Percentiles rank a stretch among this genome's conserved stretches.
Evolutionary conservation across 1,140 invertebrate genomes (phyloP).

Genomic region (Pentalonia nigronervosa): DNA sequence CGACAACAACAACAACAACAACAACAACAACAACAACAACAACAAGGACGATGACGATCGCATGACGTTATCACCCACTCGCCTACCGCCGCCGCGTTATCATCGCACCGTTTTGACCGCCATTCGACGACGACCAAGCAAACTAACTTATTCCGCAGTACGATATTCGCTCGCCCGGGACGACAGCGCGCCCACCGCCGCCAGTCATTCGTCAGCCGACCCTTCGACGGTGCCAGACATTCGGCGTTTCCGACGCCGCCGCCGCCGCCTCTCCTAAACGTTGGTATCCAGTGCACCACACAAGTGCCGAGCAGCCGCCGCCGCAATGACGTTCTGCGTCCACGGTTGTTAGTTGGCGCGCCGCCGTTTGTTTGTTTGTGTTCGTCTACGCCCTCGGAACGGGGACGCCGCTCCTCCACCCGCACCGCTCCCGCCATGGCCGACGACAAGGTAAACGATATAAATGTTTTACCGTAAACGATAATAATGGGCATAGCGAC

Average conservation of each 20-base stretch:
- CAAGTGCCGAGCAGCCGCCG: background rate
- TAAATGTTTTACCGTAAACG: too few species aligned
- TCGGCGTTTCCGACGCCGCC: background rate
- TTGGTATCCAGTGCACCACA: background rate
- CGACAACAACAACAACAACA: background rate
- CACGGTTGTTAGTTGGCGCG: background rate
- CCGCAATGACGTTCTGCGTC: background rate
- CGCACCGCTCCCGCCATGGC: background rate
- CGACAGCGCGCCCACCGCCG: background rate
- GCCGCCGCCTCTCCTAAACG: background rate
- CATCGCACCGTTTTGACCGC: slow-evolving; percentile 14
- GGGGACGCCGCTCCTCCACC: background rate
- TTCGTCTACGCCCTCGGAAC: background rate
- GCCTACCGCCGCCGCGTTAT: background rate
- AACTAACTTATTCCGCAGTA: background rate
- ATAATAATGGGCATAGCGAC: background rate
- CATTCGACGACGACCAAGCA: background rate
- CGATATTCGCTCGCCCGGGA: background rate
- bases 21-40: background rate
- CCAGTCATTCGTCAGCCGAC: background rate
- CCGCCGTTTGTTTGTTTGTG: background rate
- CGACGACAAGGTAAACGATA: background rate
- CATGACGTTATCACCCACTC: slow-evolving; percentile 17
- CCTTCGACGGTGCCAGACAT: too few species aligned
- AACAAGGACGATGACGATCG: background rate